These are phyloP conservation scores for Argyra leucocephala DNA, from an alignment of 2,888 invertebrate genomes.

Conservation along the genomic window DNA sequence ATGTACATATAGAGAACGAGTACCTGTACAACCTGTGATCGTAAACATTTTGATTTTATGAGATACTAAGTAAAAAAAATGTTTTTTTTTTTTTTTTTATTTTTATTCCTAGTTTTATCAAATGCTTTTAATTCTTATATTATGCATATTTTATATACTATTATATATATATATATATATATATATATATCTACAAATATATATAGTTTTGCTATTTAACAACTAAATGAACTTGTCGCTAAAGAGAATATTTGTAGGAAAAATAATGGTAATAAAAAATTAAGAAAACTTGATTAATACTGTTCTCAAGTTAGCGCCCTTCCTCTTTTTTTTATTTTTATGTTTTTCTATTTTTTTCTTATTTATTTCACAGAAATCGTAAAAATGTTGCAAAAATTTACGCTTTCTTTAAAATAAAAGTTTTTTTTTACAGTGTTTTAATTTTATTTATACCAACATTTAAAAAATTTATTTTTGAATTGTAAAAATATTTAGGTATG, in stretches of 20 bases:
- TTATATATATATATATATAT: not conserved
- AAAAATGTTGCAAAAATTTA: not conserved
- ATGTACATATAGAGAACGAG: too few relatives aligned
- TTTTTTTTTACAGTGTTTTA: too few relatives aligned
- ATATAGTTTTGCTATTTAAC: not conserved
- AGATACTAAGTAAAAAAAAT: not conserved
- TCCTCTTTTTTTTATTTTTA: not conserved
- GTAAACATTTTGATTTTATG: constrained; percentile 6
- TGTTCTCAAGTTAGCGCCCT: constrained; percentile 6
- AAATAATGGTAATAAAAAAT: not conserved
- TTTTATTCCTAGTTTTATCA: too few relatives aligned
- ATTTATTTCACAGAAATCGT: not conserved
- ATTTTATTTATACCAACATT: too few relatives aligned
- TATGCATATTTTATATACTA: not conserved
- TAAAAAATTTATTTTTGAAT: too few relatives aligned
- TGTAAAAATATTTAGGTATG: too few relatives aligned
- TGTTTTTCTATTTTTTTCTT: not conserved
- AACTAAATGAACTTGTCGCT: constrained; percentile 6
- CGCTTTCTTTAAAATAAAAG: not conserved
- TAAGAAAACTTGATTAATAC: not conserved
- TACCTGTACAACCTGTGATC: not conserved
- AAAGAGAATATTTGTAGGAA: not conserved
- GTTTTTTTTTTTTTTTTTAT: not conserved
- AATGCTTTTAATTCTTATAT: not conserved
- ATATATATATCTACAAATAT: not conserved